Conservation (phyloP, 2,113 vertebrate species). For the Corythaeola cristata region DNA sequence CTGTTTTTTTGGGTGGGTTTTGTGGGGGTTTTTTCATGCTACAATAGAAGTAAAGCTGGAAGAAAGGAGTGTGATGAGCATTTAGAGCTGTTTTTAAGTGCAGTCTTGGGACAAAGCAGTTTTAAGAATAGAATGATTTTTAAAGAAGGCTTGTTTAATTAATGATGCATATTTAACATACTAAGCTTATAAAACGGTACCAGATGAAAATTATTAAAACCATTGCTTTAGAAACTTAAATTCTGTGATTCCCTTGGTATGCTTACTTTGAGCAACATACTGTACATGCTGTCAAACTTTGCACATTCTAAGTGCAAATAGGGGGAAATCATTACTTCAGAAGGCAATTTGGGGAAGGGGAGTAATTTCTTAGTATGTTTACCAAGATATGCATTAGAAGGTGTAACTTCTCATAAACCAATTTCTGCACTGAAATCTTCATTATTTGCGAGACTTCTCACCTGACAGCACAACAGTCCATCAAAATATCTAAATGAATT, state of each 20-base stretch:
- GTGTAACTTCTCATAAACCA: not conserved
- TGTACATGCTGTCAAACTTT: not conserved
- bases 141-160: not conserved
- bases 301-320: not conserved
- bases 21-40: not conserved
- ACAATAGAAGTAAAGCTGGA: not conserved
- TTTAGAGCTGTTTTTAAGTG: not conserved
- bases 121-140: not conserved
- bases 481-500: not conserved
- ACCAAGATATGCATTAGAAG: not conserved
- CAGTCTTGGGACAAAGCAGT: not conserved
- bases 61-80: not conserved
- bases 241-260: not conserved
- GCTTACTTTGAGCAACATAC: not conserved
- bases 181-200: not conserved
- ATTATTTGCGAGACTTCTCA: not conserved
- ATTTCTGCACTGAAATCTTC: not conserved
- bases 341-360: not conserved
- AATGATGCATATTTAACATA: not conserved
- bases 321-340: not conserved
- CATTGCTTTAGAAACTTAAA: not conserved
- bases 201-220: not conserved
- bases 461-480: not conserved
- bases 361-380: not conserved
- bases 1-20: rapidly evolving